Conservation (phyloP, 2,113 vertebrate species). For the Turdus rufiventris region DNA sequence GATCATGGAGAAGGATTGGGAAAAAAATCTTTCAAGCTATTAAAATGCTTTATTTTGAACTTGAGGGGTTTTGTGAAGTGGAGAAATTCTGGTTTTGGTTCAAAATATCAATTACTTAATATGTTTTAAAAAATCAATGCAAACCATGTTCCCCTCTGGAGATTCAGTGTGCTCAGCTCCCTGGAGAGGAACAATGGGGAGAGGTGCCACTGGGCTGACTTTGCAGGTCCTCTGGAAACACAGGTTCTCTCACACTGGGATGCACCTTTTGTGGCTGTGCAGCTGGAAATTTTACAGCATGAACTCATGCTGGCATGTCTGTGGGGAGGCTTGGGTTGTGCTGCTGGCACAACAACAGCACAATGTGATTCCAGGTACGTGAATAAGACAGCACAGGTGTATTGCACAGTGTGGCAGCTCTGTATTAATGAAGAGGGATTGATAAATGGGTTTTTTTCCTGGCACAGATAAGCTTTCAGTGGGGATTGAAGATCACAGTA, state of each 20-base stretch:
- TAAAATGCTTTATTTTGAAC: background rate
- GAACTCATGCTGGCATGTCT: background rate
- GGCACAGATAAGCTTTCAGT: background rate
- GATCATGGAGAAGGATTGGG: background rate
- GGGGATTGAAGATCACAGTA: background rate
- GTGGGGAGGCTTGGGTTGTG: background rate
- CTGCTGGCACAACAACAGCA: background rate
- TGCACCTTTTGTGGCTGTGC: background rate
- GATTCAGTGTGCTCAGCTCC: rapidly evolving
- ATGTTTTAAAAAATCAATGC: background rate
- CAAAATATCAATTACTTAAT: background rate
- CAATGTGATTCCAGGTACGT: background rate
- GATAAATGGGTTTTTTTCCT: background rate
- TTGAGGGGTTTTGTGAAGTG: rapidly evolving
- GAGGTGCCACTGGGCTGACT: background rate
- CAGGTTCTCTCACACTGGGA: rapidly evolving
- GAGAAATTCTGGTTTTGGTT: background rate
- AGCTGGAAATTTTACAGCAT: background rate
- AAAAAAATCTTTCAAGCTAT: background rate
- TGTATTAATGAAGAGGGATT: background rate
- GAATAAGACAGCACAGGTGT: background rate
- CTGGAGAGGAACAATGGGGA: background rate
- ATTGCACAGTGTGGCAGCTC: background rate
- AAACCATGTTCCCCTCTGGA: background rate
- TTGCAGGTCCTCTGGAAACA: background rate